phyloP scores from a whole-genome alignment of 2,113 vertebrate species.

The Hemichromis elongatus region DNA sequence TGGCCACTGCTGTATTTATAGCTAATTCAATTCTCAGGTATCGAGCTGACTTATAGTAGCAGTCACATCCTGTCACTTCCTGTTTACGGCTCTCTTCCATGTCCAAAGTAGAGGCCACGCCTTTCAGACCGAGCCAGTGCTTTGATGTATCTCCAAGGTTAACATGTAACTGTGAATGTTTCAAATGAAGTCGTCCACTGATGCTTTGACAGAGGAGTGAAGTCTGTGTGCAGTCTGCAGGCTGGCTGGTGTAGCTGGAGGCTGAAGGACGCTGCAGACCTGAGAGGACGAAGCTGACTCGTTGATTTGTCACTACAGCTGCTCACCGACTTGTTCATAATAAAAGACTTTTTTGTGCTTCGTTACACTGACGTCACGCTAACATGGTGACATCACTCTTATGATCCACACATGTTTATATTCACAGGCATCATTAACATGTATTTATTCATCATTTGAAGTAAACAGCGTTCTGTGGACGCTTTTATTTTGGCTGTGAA shows the following conservation, averaged over 20 bases:
- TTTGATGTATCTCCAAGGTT: not conserved
- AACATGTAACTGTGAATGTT: not conserved
- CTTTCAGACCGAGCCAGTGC: fast-evolving
- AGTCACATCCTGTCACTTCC: not conserved
- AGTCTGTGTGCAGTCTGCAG: not conserved
- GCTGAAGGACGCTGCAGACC: not conserved
- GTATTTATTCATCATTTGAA: not conserved
- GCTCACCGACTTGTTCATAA: not conserved
- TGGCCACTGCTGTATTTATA: not conserved
- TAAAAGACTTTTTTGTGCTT: not conserved
- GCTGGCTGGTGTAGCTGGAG: too few species aligned
- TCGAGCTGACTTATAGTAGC: not conserved
- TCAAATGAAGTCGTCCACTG: not conserved
- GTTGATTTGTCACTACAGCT: not conserved
- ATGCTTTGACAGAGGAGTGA: fast-evolving
- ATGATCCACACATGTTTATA: not conserved
- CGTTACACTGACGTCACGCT: fast-evolving
- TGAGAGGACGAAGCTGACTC: fast-evolving
- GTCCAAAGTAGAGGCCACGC: not conserved
- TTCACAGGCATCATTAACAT: not conserved
- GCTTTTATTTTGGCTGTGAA: not conserved
- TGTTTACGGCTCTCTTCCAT: fast-evolving
- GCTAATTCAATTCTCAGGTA: not conserved
- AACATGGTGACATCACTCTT: fast-evolving
- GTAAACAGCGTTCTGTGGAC: not conserved